Evolutionary conservation across 2,888 invertebrate species (phyloP), one percentile per base, ranked within the genome.

Genomic region (Alsophila aescularia): DNA sequence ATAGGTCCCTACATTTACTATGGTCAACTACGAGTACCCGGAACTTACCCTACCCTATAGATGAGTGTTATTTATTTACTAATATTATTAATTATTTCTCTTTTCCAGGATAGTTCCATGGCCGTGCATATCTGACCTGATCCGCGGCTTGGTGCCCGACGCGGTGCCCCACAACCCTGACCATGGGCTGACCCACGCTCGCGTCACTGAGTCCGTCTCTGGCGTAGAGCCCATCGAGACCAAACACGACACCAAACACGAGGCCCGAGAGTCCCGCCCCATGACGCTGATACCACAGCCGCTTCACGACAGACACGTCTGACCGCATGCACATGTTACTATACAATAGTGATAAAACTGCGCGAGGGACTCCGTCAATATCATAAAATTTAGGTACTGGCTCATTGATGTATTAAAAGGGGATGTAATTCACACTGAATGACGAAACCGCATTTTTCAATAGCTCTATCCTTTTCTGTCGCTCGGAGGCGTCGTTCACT

Each of bases 61-160:
- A n/a, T n/a, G n/a, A n/a, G n/a, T n/a, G n/a, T n/a, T n/a, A n/a
- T n/a, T n/a, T n/a, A n/a, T n/a, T n/a, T n/a, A n/a, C n/a, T 21
- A 21, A 14, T 5, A 34, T 14, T 5, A 34, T 7, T 5, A 12
- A 13, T 42, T 8, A 9, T 12, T 24, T 41, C 35, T 5, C 35
- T 31, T 37, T 87, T 91, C n/a, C 85, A 96, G 96, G 93, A 65
- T 95, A 44, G 92, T 96, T 60, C 96, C 96, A 12, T 95, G 95
- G 95, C 86, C 92, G 12, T 95, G 95, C 61, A 85, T 93, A 52
- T 93, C 93, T 2, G 94, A 95, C 72, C 85, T 95, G 63, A 86
- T 96, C 60, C 92, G 94, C 44, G 92, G 93, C 8, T 71, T 96
- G 16, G 94, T 96, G 12, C 94, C 93, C 0, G 96, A 96, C 73